Base-by-base conservation (phyloP, 2,113 vertebrate genomes). In the Setophaga petechia region DNA sequence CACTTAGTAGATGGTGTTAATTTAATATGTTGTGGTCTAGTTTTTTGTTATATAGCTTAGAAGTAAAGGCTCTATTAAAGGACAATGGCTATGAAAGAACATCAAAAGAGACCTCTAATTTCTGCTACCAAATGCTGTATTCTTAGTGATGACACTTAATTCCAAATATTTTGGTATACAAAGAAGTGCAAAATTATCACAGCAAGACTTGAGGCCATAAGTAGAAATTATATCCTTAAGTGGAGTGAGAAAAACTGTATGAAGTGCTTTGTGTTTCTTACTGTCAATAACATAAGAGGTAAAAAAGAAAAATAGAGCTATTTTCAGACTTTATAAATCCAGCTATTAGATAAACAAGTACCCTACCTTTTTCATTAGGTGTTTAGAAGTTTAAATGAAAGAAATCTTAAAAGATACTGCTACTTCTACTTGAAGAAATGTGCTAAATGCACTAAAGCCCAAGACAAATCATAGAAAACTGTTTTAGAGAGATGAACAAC, bases 261-360 rank as follows among this genome's bases (percentile, higher is more conserved):
- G 37, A 63, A 94, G 89, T 85, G 27, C 55, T 90, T 94, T 95
- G 86, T 90, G 52, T 84, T 93, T 84, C 67, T 90, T 87, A 71
- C 41, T 87, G 93, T 72, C 62, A 95, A 91, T 94, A 95, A 72
- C 84, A 22, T 28, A 43, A 46, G 18, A 51, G 6, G 21, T 49
- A 69, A 65, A 54, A 47, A 49, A 54, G 47, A 57, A 80, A 65
- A 83, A 54, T 1, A 47, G 20, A 73, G 21, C 19, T 77, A 12
- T 61, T 88, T 86, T 67, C 39, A 65, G 62, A 63, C 31, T 18
- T 23, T 59, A 39, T 77, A 74, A 57, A 69, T 54, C 16, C n/a
- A 67, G 27, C 30, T 72, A 14, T 47, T 80, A 46, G 44, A 37
- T 73, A 55, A 92, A 81, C 12, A 61, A 74, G 21, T 44, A 30